These are phyloP conservation scores for Ornithoptera priamus DNA, from an alignment of 2,888 invertebrate genomes.

Conservation along the genomic window DNA sequence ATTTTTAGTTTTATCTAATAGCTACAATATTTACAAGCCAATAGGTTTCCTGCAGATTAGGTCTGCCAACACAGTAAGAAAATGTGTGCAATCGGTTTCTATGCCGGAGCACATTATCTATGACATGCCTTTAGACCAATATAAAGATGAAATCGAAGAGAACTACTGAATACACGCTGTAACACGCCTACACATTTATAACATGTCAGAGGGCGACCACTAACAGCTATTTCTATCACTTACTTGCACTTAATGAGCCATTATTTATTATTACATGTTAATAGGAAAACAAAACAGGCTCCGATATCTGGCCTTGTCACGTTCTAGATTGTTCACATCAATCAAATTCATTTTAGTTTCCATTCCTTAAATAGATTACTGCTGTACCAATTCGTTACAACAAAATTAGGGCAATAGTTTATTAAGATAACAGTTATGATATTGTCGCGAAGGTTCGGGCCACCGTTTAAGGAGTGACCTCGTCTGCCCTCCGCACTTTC, in stretches of 20 bases:
- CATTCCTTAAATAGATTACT: constrained; percentile 50
- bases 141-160: constrained; percentile 20
- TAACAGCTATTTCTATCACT: constrained; percentile 52
- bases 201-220: constrained; percentile 43
- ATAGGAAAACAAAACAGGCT: constrained; percentile 52
- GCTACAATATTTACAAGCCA: not conserved
- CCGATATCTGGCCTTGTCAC: constrained; percentile 62
- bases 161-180: constrained; percentile 12
- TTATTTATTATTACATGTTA: constrained; percentile 55
- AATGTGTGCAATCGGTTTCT: constrained; percentile 1
- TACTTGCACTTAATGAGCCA: constrained; percentile 54
- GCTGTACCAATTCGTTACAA: constrained; percentile 46
- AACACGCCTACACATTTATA: constrained; percentile 30
- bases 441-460: constrained; percentile 39
- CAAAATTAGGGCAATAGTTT: constrained; percentile 46
- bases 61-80: not conserved
- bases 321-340: constrained; percentile 55
- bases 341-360: constrained; percentile 54
- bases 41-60: not conserved
- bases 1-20: too few relatives aligned
- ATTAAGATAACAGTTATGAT: constrained; percentile 41
- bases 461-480: constrained; percentile 25
- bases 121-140: constrained; percentile 8
- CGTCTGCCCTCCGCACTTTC: constrained; percentile 3
- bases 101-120: constrained; percentile 12